A percentile compares a stretch with the other conserved stretches of the same genome.
Conservation (phyloP, 2,797 vertebrate genomes). For the Aulostomus chinensis region DNA sequence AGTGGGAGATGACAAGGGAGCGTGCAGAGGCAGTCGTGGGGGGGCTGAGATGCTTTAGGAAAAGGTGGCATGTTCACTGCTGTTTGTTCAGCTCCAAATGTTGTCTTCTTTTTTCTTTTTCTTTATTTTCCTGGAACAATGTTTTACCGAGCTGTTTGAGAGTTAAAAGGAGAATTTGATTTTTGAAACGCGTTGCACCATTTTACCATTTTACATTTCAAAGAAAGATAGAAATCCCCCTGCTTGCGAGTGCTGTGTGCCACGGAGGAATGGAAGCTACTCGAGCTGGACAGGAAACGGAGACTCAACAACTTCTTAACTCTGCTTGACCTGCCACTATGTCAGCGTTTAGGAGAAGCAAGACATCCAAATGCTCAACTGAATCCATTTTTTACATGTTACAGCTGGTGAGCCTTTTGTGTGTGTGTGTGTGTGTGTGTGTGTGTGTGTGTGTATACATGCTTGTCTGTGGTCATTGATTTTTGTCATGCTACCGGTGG, state of each 20-base stretch:
- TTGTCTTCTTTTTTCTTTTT: too few relatives aligned
- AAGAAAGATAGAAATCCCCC: too few relatives aligned
- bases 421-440: slow-evolving; percentile 7
- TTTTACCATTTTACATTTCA: too few relatives aligned
- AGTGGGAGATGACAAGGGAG: slow-evolving; percentile 3
- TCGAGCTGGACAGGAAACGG: slow-evolving; percentile 5
- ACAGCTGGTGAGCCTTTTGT: slow-evolving; percentile 74
- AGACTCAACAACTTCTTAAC: slow-evolving; percentile 4
- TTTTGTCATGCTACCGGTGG: too few relatives aligned
- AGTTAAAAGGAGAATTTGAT: too few relatives aligned
- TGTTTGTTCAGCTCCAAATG: slow-evolving; percentile 21
- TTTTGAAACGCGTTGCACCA: not conserved
- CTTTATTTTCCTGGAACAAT: too few relatives aligned
- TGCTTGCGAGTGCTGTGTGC: not conserved
- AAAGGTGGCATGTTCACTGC: slow-evolving; percentile 33
- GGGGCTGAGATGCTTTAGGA: slow-evolving; percentile 29
- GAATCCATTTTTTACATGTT: slow-evolving; percentile 81
- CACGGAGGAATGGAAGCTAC: slow-evolving; percentile 2
- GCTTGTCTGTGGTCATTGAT: not conserved
- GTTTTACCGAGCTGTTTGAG: too few relatives aligned
- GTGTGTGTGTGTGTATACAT: slow-evolving; percentile 3
- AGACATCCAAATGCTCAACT: slow-evolving; percentile 69
- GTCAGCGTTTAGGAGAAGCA: slow-evolving; percentile 82
- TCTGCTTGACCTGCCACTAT: slow-evolving; percentile 64
- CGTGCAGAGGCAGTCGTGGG: slow-evolving; percentile 1